Evolutionary conservation across 2,797 vertebrate species (phyloP).

Genomic region (Fratercula arctica): DNA sequence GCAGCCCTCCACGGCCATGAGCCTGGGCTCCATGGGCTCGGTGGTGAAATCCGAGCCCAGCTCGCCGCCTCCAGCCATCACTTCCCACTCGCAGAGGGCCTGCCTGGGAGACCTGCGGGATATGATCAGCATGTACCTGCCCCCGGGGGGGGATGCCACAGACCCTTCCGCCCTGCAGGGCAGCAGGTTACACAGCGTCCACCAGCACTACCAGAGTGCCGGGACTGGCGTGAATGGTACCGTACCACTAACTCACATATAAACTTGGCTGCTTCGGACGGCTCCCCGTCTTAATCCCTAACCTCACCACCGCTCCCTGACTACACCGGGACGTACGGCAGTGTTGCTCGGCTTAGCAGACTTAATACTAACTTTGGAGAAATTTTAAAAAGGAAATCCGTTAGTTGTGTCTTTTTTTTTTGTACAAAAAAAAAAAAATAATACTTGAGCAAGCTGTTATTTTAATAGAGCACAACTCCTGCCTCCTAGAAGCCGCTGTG

Average conservation of each 20-base stretch:
- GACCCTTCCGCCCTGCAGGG: constrained; percentile 90
- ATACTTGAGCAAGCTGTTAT: constrained; percentile 36
- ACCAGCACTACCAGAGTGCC: constrained; percentile 96
- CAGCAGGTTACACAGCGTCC: constrained; percentile 94
- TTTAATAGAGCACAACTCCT: constrained; percentile 52
- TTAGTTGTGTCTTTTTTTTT: background rate
- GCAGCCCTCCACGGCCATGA: constrained; percentile 89
- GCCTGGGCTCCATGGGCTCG: constrained; percentile 90
- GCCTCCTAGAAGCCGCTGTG: constrained; percentile 55
- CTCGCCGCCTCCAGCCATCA: constrained; percentile 93
- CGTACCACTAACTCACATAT: constrained; percentile 97
- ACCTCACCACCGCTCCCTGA: background rate
- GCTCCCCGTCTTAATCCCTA: background rate
- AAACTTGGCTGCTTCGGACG: constrained; percentile 72
- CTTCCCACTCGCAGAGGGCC: constrained; percentile 94
- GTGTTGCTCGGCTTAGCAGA: constrained; percentile 71
- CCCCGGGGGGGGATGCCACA: constrained; percentile 92
- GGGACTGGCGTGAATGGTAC: constrained; percentile 95
- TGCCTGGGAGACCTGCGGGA: constrained; percentile 98
- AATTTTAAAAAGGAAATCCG: constrained; percentile 56
- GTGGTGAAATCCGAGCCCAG: constrained; percentile 97
- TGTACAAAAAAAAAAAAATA: background rate
- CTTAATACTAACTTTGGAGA: constrained; percentile 68
- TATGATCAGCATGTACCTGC: constrained; percentile 99
- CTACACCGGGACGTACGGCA: constrained; percentile 61